Evolutionary conservation across 2,113 vertebrate genomes (phyloP), one percentile per base, ranked within the genome.

Genomic region (Urocynchramus pylzowi): DNA sequence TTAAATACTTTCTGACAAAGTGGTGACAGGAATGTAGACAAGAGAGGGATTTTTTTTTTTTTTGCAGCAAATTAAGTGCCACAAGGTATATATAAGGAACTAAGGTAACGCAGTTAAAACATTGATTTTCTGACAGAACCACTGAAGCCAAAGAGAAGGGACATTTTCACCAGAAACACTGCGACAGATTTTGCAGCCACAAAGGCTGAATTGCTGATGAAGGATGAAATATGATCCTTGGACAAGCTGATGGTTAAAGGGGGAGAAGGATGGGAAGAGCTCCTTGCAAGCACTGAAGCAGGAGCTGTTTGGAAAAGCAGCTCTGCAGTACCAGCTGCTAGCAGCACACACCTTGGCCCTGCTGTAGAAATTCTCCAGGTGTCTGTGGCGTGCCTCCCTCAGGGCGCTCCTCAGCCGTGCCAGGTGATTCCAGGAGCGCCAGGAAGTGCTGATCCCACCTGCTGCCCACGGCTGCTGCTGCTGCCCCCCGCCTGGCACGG

Each of bases 1-100:
- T 98, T 98, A 98, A 99, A 99, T 99, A 99, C 98, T 98, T 98
- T 99, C 98, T 99, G 98, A 98, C 97, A 97, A 98, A 98, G 98
- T 98, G 97, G 98, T 98, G 99, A 99, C 98, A 98, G 98, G 94
- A 98, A 97, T 76, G 93, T 88, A 98, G 98, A 98, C 97, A 93
- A 98, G 97, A 98, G 97, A 98, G 94, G 87, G 84, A 81, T 78
- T 97, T 96, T 97, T 93, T 96, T 92, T 54, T 64, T 60, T 68
- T 47, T 47, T 54, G n/a, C 90, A 97, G 97, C 97, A 98, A 98
- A 98, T 98, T 97, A 98, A 97, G 95, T 96, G 97, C 97, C 97
- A 98, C 97, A 92, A 97, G 96, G 97, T 96, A 97, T 96, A 96
- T 87, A 96, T 93, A 91, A 83, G 67, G 90, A 97, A 85, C 89